Conservation (phyloP, 2,888 invertebrate species). For the Leptinotarsa peninsularis region DNA sequence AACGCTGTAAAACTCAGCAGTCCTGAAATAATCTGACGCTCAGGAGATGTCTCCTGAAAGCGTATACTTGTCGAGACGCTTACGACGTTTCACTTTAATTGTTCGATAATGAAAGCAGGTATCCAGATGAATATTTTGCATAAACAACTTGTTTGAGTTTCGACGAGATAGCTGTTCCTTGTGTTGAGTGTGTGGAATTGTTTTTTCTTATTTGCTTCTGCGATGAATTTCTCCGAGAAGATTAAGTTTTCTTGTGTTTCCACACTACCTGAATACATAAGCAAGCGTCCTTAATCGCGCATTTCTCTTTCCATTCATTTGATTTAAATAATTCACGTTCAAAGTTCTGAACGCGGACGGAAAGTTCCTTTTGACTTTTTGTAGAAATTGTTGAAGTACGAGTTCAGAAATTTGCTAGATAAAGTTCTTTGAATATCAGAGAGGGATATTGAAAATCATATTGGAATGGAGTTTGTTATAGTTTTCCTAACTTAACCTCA, state of each 20-base stretch:
- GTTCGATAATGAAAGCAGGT: constrained; percentile 19
- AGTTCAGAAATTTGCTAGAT: neutral
- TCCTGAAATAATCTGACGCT: constrained; percentile 12
- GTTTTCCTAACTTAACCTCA: too few species aligned
- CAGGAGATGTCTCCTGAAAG: constrained; percentile 22
- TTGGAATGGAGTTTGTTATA: too few species aligned
- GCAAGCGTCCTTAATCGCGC: neutral
- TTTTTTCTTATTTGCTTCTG: neutral
- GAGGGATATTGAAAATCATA: neutral
- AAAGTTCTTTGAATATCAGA: neutral
- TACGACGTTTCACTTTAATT: constrained; percentile 13
- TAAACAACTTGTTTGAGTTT: constrained; percentile 13
- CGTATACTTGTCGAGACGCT: constrained; percentile 19
- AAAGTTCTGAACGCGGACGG: neutral
- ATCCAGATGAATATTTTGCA: constrained; percentile 14
- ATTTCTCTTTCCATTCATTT: neutral
- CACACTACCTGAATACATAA: constrained; percentile 7
- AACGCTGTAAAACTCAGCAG: constrained; percentile 5
- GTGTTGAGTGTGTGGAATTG: neutral
- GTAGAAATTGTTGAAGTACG: neutral
- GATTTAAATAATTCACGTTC: constrained; percentile 4
- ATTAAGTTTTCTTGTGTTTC: constrained; percentile 5
- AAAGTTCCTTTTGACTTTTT: neutral
- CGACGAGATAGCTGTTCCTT: neutral
- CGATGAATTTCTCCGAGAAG: constrained; percentile 2